Evolutionary conservation across 2,888 invertebrate species (phyloP).

Genomic region (Caenorhabditis auriculariae): DNA sequence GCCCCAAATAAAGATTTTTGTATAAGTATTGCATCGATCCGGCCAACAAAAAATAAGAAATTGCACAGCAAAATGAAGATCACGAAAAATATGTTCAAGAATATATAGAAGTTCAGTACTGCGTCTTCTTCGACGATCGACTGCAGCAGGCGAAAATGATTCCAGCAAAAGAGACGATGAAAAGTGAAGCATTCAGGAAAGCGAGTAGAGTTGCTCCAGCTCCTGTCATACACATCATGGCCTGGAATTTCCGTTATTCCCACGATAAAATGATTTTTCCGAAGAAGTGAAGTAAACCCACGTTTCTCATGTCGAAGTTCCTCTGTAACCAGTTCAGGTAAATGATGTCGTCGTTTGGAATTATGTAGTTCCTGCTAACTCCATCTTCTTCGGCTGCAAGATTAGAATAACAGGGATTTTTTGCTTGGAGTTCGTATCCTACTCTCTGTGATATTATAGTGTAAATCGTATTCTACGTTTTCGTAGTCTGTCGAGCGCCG

Average conservation of each 20-base stretch:
- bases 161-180: conserved; percentile 1
- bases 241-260: conserved; percentile 15
- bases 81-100: no score
- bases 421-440: no score
- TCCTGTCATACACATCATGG: conserved; percentile 39
- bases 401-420: no score
- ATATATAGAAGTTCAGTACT: no score
- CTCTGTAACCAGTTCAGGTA: conserved; percentile 27
- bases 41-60: no score
- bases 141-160: no score
- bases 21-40: no score
- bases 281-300: conserved; percentile 2
- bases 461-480: no score
- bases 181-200: conserved; percentile 25
- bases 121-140: no score
- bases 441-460: no score
- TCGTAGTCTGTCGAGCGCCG: conserved; percentile 23
- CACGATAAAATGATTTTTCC: neutral
- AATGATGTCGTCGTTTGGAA: conserved; percentile 29
- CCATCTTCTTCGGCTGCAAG: conserved; percentile 4
- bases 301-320: conserved; percentile 30
- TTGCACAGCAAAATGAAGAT: no score
- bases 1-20: no score
- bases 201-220: conserved; percentile 32
- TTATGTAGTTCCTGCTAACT: conserved; percentile 30